phyloP scores from a whole-genome alignment of 53 echinoderm and acorn worm species.

The Antedon mediterranea region DNA sequence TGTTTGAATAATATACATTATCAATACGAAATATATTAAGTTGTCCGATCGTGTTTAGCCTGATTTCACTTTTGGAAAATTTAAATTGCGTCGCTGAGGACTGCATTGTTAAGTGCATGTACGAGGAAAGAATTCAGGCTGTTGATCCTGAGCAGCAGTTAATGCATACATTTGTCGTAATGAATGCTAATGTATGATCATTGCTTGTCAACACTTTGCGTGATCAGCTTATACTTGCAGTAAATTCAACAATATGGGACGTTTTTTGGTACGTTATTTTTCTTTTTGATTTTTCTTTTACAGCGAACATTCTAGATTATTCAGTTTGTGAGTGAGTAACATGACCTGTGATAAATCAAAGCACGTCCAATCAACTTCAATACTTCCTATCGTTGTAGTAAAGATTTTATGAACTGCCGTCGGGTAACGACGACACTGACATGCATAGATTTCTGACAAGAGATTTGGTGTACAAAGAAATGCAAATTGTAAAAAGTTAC shows the following conservation, averaged over 20 bases:
- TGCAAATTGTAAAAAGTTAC: no score
- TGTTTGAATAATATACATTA: constrained; percentile 1
- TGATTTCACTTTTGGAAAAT: not conserved
- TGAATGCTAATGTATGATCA: not conserved
- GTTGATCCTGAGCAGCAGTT: not conserved
- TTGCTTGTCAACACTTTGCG: not conserved
- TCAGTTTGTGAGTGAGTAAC: not conserved
- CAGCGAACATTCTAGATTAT: not conserved
- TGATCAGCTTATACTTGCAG: not conserved
- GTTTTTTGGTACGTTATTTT: not conserved
- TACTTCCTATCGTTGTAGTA: no score
- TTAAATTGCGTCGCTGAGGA: not conserved
- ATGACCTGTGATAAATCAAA: not conserved
- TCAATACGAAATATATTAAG: not conserved
- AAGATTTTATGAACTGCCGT: no score
- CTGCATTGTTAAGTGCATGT: not conserved
- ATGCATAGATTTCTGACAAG: no score
- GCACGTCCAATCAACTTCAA: not conserved
- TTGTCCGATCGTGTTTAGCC: not conserved
- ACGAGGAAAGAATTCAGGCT: not conserved
- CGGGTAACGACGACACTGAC: no score
- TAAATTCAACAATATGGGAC: not conserved
- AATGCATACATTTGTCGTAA: not conserved
- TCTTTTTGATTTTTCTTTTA: not conserved
- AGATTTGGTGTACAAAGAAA: no score